These are phyloP conservation scores for Anoplophora glabripennis DNA, from an alignment of 1,140 invertebrate genomes.

Conservation along the genomic window DNA sequence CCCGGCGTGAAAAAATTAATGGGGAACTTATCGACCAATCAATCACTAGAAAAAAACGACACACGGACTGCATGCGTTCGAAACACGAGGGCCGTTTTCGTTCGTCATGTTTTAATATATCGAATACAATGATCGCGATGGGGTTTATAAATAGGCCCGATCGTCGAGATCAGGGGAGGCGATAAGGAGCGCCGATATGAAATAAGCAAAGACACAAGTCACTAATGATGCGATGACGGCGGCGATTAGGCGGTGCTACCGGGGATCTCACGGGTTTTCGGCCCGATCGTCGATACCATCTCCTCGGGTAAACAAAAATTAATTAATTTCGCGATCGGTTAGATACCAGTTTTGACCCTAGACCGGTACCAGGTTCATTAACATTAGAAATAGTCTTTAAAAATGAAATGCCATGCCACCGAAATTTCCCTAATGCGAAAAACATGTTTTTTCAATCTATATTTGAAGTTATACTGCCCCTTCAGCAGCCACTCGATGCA, in stretches of 20 bases:
- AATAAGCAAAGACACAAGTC: conserved; percentile 18
- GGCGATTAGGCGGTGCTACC: conserved; percentile 14
- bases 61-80: no score
- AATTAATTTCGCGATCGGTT: conserved; percentile 14
- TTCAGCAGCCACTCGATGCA: no score
- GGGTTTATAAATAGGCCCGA: conserved; percentile 9
- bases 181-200: background rate
- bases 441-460: no score
- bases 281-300: background rate
- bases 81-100: conserved; percentile 1
- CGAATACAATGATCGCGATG: conserved; percentile 8
- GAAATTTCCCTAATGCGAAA: no score
- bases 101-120: conserved; percentile 15
- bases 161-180: conserved; percentile 2
- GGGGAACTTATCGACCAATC: no score
- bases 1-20: no score
- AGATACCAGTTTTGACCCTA: background rate
- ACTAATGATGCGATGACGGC: conserved; percentile 15
- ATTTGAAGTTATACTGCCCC: no score
- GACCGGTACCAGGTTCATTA: no score
- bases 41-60: no score
- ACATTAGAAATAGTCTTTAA: no score
- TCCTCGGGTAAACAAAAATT: conserved; percentile 5
- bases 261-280: conserved; percentile 6
- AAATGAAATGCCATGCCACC: no score